phyloP scores from a whole-genome alignment of 2,113 vertebrate genomes.

The Willisornis vidua region DNA sequence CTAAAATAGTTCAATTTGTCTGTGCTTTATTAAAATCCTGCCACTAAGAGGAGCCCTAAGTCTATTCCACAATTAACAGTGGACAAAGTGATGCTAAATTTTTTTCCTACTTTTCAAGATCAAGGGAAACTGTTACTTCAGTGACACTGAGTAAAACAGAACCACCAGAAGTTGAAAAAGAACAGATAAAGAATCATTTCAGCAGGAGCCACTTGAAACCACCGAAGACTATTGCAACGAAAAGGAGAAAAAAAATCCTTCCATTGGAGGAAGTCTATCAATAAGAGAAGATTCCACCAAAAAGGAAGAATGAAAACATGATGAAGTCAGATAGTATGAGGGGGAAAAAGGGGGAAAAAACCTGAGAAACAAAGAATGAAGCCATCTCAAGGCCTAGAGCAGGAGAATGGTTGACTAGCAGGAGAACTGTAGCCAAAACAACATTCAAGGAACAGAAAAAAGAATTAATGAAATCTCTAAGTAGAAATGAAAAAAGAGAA shows the following conservation, averaged over 20 bases:
- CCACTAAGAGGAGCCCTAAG: constrained; percentile 37
- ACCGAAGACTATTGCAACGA: neutral
- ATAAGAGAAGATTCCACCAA: neutral
- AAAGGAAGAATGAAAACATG: neutral
- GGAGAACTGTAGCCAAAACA: neutral
- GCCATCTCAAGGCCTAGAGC: neutral
- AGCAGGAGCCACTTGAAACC: neutral
- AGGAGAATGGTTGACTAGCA: neutral
- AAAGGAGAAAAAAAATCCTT: neutral
- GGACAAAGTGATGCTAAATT: neutral
- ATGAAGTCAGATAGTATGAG: neutral
- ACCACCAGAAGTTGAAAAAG: neutral
- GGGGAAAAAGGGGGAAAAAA: neutral
- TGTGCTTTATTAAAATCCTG: neutral
- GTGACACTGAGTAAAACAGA: neutral
- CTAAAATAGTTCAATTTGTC: neutral
- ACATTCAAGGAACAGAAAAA: neutral
- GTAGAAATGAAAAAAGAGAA: neutral
- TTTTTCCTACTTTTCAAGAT: neutral
- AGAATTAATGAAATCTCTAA: neutral
- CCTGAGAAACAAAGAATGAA: neutral
- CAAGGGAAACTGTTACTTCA: neutral
- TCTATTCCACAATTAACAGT: neutral
- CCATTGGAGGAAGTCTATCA: neutral
- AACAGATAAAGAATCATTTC: neutral